Evolutionary conservation across 64 coral and sea anemone species (phyloP), one percentile per base, ranked within the genome.

Genomic region (Hydrozoanthus tunicans): DNA sequence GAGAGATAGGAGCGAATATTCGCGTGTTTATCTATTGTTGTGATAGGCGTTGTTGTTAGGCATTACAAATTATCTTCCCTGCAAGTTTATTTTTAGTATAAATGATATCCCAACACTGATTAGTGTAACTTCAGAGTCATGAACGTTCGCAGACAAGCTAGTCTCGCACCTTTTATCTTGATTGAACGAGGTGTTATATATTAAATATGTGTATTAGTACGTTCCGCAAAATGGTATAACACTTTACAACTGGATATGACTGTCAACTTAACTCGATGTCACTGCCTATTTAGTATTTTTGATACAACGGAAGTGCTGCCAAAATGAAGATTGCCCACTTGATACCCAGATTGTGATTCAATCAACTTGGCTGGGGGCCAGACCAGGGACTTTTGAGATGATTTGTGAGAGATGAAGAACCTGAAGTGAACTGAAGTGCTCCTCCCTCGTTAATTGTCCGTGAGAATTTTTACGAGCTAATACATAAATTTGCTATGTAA

Each of bases 221-320:
- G 10, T 76, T 52, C 10, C 11, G 13, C 43, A 32, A 76, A 9
- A 52, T 1, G 9, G 26, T 32, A 20, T 20, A 77, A 17, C 14
- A 55, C 53, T 61, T 60, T 8, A 9, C 3, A 59, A 62, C 12
- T 10, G 3, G 25, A 65, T 64, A 43, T 43, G 32, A 43, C 24
- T 53, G 26, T 32, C 5, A 82, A 15, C 6, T 15, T 64, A 14
- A 15, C 64, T 10, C 10, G 60, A 11, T 81, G 59, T 81, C 59
- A 43, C 0, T 82, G 26, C 59, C 27, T 63, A 82, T 82, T 82
- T 82, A 82, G 80, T 65, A 59, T 62, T 27, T 61, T 23, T 63
- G 14, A 62, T 6, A 27, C 4, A 51, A 43, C 58, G 57, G 78
- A 80, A 60, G 26, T 14, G 60, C 9, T 11, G 32, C 27, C 24